Evolutionary conservation across 2,797 vertebrate species (phyloP), one percentile per base, ranked within the genome.

Genomic region (Rhincodon typus): DNA sequence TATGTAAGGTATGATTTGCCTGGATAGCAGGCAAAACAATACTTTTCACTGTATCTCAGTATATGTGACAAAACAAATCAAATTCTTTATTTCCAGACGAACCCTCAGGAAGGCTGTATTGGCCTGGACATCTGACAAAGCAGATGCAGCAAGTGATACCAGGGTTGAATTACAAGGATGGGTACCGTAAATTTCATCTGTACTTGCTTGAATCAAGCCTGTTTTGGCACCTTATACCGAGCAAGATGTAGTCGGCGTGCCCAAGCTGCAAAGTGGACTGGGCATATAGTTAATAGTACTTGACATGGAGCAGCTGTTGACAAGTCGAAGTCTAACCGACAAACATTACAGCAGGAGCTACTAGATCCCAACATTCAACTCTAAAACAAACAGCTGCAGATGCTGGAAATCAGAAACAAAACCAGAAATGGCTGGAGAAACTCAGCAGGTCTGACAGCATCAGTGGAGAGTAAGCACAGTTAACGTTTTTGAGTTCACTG

Each of bases 261-360:
- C 21, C 82, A 8, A 25, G 3, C 82, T 42, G 46, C 17, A 46
- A 25, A 86, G 5, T 50, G 2, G 42, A 27, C 42, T 7, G 6
- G 82, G 46, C 42, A 21, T 86, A 23, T 46, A 4, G 17, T 82
- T 25, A 42, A 46, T 6, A 23, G n/a, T n/a, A 79, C 17, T 34
- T 74, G 27, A 0, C 34, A n/a, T 30, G 0, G 3, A n/a, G 4
- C 4, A 1, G n/a, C n/a, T 5, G 3, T 13, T 4, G 17, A 79
- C 77, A 82, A 38, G n/a, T 82, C 79, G 4, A 42, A 46, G 23
- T 1, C 21, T 21, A 6, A 46, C 38, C 4, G 15, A 46, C 42
- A 38, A 38, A 84, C 42, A 23, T 42, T 46, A 5, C 38, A 84
- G 82, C 38, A 84, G 82, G 82, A 46, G 19, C 7, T n/a, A 19